Base-by-base conservation (phyloP, 2,797 vertebrate species). In the Poecilia picta region DNA sequence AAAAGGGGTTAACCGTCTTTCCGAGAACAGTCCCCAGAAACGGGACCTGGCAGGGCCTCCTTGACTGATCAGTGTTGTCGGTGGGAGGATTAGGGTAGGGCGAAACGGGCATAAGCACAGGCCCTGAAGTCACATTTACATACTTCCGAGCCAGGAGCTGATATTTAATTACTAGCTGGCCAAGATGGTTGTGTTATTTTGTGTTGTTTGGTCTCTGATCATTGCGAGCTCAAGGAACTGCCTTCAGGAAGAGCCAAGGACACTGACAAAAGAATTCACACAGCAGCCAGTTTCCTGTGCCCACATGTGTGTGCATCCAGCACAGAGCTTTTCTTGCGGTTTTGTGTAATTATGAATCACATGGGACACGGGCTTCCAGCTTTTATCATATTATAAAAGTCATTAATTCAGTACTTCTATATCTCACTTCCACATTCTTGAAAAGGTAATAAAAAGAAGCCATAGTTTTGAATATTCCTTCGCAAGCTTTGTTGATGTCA, bases 81-180 rank as follows among this genome's bases (percentile, higher is more conserved):
- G 28, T 39, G 41, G 41, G 75, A 0, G 18, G 77, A 70, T 28
- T 39, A 55, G 82, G 45, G 33, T 10, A 7, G 74, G 57, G 43
- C 16, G 73, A 51, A 72, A 62, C 7, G 8, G 70, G 47, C 39
- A 64, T 13, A 49, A 45, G 74, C 76, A 43, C 1, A n/a, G 76
- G 72, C 75, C 57, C 25, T 83, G 46, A 82, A 79, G 74, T 73
- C 64, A 49, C 80, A 81, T 93, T 92, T 91, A 82, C 90, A 89
- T 86, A 79, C 62, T 82, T 77, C 57, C 80, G 75, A 84, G 88
- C 92, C 92, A 91, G 90, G 85, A 93, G 87, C 89, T 87, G 84
- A 91, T 94, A 92, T 95, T 92, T 93, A 92, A 95, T 95, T 90
- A 93, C 72, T 81, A 81, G 83, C 75, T 77, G 86, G 91, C 87